Base-by-base conservation (phyloP, 1,140 invertebrate species). In the Asobara japonica region DNA sequence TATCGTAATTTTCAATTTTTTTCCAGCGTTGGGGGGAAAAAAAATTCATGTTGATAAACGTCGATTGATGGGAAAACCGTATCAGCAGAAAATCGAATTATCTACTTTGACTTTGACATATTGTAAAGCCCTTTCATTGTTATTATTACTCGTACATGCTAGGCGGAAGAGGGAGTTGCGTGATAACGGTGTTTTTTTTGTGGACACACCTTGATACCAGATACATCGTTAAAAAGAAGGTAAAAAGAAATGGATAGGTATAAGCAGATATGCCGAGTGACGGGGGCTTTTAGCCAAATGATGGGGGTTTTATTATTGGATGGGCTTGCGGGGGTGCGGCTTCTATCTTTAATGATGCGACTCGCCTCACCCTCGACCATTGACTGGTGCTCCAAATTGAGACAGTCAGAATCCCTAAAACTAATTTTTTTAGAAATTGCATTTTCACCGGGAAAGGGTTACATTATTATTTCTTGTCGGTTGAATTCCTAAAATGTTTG, bases 241-340 rank as follows among this genome's bases (percentile, higher is more conserved):
- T 38, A 69, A 61, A 69, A 69, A 69, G 56, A 36, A 22, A 69
- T 31, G 38, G 20, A 36, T 22, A 36, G 69, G 36, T 71, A 62
- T 27, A 27, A 16, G 41, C 41, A 56, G 51, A 56, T 56, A 56
- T 56, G 25, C 51, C 51, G 61, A 27, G 66, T 45, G 51, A 29
- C 45, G 41, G 38, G 33, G 13, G 69, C 69, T 71, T 71, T 71
- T 65, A 71, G 41, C 62, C 69, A 66, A 68, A 71, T 71, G 69
- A 71, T 62, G 69, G 33, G 38, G 36, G 51, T 71, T 71, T 71
- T 71, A 71, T 71, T 71, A 71, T 71, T 65, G 61, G 36, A 71
- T 65, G 64, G 69, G 30, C 60, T 65, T 64, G 36, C 18, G 20
- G 22, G 62, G 69, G 69, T 71, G 69, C 30, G 69, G 69, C 56